Percentiles rank a stretch among this genome's conserved stretches.
Evolutionary conservation across 2,113 vertebrate genomes (phyloP).

Genomic region (Porphyrio hochstetteri): DNA sequence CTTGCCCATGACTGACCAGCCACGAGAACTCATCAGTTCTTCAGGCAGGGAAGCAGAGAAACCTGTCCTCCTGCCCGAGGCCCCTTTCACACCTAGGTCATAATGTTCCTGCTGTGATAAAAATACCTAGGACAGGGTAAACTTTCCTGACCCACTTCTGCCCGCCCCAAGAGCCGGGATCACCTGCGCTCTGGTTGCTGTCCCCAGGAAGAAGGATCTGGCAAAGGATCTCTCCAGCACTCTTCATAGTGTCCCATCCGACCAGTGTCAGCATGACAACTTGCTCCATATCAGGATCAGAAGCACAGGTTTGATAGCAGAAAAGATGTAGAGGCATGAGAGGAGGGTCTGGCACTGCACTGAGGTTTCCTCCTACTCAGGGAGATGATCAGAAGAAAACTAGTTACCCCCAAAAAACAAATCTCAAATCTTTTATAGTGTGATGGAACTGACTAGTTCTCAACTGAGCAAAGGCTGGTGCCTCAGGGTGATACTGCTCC

Average conservation of each 20-base stretch:
- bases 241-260: conserved; percentile 54
- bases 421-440: not conserved
- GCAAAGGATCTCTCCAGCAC: conserved; percentile 57
- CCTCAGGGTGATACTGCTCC: not conserved
- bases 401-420: not conserved
- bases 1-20: not conserved
- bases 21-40: not conserved
- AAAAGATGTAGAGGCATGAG: conserved; percentile 59
- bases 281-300: conserved; percentile 68
- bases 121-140: not conserved
- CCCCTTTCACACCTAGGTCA: not conserved
- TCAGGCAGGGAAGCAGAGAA: not conserved
- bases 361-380: conserved; percentile 67
- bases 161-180: not conserved
- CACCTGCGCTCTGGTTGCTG: not conserved
- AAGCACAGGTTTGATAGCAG: not conserved
- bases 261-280: conserved; percentile 71
- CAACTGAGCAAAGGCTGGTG: not conserved
- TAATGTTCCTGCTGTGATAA: not conserved
- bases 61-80: not conserved
- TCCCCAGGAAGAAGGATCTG: conserved; percentile 27
- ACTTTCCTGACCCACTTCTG: not conserved
- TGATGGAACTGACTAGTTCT: not conserved
- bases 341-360: conserved; percentile 55
- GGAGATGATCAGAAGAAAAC: not conserved